Base-by-base conservation (phyloP, 2,797 vertebrate species). In the Anguilla obscura region DNA sequence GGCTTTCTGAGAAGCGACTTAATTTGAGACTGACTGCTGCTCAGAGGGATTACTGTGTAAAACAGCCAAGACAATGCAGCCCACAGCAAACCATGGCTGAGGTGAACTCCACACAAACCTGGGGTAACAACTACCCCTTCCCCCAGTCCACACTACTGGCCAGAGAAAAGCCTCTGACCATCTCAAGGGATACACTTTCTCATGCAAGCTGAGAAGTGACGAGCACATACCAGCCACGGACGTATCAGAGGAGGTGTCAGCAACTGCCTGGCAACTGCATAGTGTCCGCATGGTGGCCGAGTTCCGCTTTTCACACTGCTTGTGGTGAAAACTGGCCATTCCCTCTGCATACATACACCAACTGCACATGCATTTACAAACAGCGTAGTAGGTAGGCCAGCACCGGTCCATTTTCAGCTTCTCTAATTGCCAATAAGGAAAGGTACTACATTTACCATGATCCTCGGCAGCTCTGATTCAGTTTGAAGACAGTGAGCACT, bases 1-100 rank as follows among this genome's bases (percentile, higher is more conserved):
- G 33, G 63, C 21, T 74, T 33, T 33, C 1, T 74, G 30, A 12
- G 69, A 74, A 33, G 69, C 14, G 69, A 27, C 69, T 9, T 74
- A 14, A 76, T 76, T 40, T 76, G n/a, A 40, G 12, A 9, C 2
- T 1, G 71, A 16, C 33, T 76, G 89, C 89, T 91, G 87, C 85
- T 76, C 88, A 88, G 85, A n/a, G 85, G 60, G 91, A 89, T 84
- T 76, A 74, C 82, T 90, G 91, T 91, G 86, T 88, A 91, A 92
- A 54, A 89, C 18, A 86, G 91, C 88, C 88, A 54, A 79, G 87
- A 60, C 80, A 80, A 3, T 5, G 54, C 33, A 40, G 82, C 66
- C 85, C 86, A 69, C 33, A 82, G 18, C 79, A 45, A 40, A 14
- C 85, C 76, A 56, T 54, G n/a, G 12, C 33, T 85, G 27, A 87